Percentiles rank a stretch among this genome's conserved stretches.
Conservation (phyloP, 2,888 invertebrate species). For the Hemistola chrysoprasaria region DNA sequence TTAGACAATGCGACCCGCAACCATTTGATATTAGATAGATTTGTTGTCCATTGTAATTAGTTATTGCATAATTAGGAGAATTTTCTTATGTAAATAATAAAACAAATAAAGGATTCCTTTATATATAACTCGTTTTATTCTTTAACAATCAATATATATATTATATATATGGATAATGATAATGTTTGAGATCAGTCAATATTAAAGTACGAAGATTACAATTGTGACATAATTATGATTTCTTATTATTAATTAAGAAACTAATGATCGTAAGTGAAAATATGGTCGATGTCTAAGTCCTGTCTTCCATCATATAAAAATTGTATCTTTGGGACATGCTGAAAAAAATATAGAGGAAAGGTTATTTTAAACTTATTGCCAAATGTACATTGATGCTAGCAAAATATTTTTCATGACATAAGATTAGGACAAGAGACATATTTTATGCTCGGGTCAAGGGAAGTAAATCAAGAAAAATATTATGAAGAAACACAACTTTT, state of each 20-base stretch:
- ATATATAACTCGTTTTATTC: constrained; percentile 53
- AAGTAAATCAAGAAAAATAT: too few relatives aligned
- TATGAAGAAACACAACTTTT: too few relatives aligned
- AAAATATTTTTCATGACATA: too few relatives aligned
- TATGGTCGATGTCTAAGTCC: constrained; percentile 36
- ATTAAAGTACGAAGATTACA: neutral
- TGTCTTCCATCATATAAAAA: constrained; percentile 23
- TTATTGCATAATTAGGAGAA: constrained; percentile 74
- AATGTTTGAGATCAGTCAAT: constrained; percentile 18
- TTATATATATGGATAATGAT: constrained; percentile 7
- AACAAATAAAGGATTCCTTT: constrained; percentile 71
- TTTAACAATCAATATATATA: constrained; percentile 24
- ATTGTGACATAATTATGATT: constrained; percentile 2
- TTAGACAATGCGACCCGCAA: constrained; percentile 47
- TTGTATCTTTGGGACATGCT: constrained; percentile 39
- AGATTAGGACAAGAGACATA: too few relatives aligned
- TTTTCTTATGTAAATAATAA: constrained; percentile 79
- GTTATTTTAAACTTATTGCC: too few relatives aligned
- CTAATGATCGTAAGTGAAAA: constrained; percentile 27
- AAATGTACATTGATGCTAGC: too few relatives aligned
- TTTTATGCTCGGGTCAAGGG: too few relatives aligned
- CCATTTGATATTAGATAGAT: constrained; percentile 72
- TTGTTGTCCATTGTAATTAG: constrained; percentile 78
- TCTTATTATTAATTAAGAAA: neutral
- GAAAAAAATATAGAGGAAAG: constrained; percentile 25